phyloP scores from a whole-genome alignment of 2,113 vertebrate species.

The Campylorhamphus procurvoides region DNA sequence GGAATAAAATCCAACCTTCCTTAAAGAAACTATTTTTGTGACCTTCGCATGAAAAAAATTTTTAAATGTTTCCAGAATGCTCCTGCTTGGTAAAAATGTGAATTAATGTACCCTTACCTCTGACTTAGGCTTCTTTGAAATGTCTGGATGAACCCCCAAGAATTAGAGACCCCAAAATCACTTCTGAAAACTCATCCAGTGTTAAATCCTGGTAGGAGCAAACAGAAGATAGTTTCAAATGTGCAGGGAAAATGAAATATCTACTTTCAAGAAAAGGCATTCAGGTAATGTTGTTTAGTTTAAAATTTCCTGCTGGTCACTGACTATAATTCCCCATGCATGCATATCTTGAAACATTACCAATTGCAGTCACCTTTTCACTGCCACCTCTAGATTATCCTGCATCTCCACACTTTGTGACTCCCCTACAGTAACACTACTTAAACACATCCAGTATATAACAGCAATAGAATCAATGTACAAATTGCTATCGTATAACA shows the following conservation, averaged over 20 bases:
- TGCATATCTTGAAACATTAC: not conserved
- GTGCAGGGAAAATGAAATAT: not conserved
- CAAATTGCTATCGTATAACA: not conserved
- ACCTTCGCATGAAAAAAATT: not conserved
- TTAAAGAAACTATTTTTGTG: not conserved
- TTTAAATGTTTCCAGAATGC: not conserved
- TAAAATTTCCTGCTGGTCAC: not conserved
- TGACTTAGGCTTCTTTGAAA: constrained; percentile 30
- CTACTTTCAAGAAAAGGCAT: not conserved
- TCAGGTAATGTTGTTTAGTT: not conserved
- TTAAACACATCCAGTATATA: not conserved
- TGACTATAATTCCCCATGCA: not conserved
- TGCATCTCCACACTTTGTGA: not conserved
- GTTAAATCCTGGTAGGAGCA: constrained; percentile 24
- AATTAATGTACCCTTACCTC: not conserved
- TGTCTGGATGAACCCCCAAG: constrained; percentile 11
- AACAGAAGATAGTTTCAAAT: constrained; percentile 25
- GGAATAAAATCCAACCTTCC: not conserved
- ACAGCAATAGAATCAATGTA: not conserved
- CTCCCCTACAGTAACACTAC: not conserved
- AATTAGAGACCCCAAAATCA: constrained; percentile 39
- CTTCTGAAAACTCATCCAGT: constrained; percentile 39
- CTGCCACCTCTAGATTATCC: not conserved
- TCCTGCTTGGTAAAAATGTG: not conserved
- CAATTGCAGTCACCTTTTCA: not conserved